These are phyloP conservation scores for Archips crataeganus DNA, from an alignment of 2,888 invertebrate genomes.

Conservation along the genomic window DNA sequence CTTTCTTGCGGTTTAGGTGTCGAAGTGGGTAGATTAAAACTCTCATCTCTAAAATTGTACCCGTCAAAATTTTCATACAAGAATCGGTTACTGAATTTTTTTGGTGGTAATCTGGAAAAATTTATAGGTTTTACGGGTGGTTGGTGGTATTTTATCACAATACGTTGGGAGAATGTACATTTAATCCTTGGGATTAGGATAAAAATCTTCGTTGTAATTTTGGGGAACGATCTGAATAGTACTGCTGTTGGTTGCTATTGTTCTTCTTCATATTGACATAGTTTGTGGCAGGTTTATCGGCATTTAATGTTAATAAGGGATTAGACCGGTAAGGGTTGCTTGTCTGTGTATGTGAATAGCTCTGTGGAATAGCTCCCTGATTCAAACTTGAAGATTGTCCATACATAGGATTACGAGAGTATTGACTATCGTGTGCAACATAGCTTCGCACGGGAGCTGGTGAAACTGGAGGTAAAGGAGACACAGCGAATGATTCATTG, in stretches of 20 bases:
- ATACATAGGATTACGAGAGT: not conserved
- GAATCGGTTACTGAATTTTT: not conserved
- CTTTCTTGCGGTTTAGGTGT: slow-evolving; percentile 4
- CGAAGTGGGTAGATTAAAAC: slow-evolving; percentile 12
- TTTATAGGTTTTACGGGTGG: slow-evolving; percentile 41
- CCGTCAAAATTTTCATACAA: slow-evolving; percentile 24
- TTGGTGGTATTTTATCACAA: slow-evolving; percentile 43
- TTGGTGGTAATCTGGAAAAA: not conserved
- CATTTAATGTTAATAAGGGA: slow-evolving; percentile 46
- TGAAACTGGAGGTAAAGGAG: slow-evolving; percentile 6
- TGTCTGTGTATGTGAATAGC: slow-evolving; percentile 46
- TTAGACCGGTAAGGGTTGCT: slow-evolving; percentile 45
- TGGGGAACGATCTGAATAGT: not conserved
- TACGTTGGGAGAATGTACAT: slow-evolving; percentile 36
- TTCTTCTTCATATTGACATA: too few species aligned
- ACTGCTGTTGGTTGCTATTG: not conserved
- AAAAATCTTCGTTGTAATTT: slow-evolving; percentile 6
- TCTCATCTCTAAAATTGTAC: not conserved
- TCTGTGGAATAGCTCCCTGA: slow-evolving; percentile 28
- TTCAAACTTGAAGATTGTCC: slow-evolving; percentile 9
- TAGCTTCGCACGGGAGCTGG: slow-evolving; percentile 19
- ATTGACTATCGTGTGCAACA: slow-evolving; percentile 6
- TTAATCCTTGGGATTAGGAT: slow-evolving; percentile 43
- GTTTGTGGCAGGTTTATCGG: slow-evolving; percentile 40
- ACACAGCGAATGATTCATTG: slow-evolving; percentile 18